A percentile compares a stretch with the other conserved stretches of the same genome.
Conservation (phyloP, 1,140 invertebrate genomes). For the Euwallacea similis region DNA sequence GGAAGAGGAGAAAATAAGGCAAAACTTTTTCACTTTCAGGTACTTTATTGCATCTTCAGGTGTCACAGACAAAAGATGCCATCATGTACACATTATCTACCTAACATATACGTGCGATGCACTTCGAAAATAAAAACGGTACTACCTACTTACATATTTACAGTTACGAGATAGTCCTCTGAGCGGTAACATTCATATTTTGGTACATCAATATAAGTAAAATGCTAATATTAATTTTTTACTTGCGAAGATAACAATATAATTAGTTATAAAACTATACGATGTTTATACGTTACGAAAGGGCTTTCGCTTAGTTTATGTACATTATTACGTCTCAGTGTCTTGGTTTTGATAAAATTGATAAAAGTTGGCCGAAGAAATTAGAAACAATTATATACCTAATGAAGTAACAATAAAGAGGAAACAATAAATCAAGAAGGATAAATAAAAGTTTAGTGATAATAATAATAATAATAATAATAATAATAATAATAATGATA, state of each 20-base stretch:
- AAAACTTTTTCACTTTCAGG: slow-evolving; percentile 28
- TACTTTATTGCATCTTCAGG: slow-evolving; percentile 39
- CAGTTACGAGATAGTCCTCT: slow-evolving; percentile 13
- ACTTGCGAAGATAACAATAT: slow-evolving; percentile 5
- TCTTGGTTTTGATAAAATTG: too few relatives aligned
- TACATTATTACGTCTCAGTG: too few relatives aligned
- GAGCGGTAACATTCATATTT: slow-evolving; percentile 31
- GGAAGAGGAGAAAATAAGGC: too few relatives aligned
- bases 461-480: too few relatives aligned
- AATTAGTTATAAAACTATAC: slow-evolving; percentile 9
- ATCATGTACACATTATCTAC: slow-evolving; percentile 27
- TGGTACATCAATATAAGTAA: slow-evolving; percentile 29
- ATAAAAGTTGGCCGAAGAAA: too few relatives aligned
- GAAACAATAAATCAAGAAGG: too few relatives aligned
- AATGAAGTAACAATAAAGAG: too few relatives aligned
- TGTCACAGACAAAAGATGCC: slow-evolving; percentile 22
- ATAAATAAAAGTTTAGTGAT: too few relatives aligned
- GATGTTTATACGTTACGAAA: slow-evolving; percentile 1
- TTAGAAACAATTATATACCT: too few relatives aligned
- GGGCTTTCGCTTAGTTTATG: too few relatives aligned
- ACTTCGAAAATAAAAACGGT: slow-evolving; percentile 17
- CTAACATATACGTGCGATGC: slow-evolving; percentile 14
- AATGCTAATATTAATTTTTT: slow-evolving; percentile 9
- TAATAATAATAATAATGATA: too few relatives aligned
- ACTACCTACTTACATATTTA: slow-evolving; percentile 20